These are phyloP conservation scores for Chymomyza caudatula DNA, from an alignment of 2,888 invertebrate genomes.

Conservation along the genomic window DNA sequence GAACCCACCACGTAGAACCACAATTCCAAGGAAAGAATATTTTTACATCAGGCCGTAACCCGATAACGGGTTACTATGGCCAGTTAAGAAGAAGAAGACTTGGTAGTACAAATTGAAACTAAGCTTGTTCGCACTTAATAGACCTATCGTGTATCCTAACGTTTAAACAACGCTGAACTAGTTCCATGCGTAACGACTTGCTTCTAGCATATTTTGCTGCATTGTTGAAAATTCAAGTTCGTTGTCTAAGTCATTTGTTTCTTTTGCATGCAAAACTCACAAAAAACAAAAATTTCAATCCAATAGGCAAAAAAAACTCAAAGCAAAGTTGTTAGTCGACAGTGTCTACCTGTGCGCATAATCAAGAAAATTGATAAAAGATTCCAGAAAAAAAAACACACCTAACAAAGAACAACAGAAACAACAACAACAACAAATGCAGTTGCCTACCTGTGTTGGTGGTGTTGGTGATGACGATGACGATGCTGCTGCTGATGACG, in stretches of 20 bases:
- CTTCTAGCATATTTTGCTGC: neutral
- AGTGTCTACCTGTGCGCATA: slow-evolving; percentile 48
- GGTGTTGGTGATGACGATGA: neutral
- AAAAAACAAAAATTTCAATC: neutral
- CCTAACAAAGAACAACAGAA: neutral
- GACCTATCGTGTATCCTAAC: too few relatives aligned
- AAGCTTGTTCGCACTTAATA: too few relatives aligned
- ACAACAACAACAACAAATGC: slow-evolving; percentile 29
- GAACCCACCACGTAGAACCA: too few relatives aligned
- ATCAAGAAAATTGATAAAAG: slow-evolving; percentile 45
- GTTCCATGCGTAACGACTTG: too few relatives aligned
- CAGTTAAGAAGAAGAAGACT: too few relatives aligned
- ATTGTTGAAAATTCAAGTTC: neutral
- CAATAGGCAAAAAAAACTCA: neutral
- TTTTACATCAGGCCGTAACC: too few relatives aligned
- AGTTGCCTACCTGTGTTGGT: slow-evolving; percentile 18
- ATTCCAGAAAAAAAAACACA: slow-evolving; percentile 11
- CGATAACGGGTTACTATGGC: too few relatives aligned
- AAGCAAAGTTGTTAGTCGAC: neutral
- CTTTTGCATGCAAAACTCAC: slow-evolving; percentile 33
- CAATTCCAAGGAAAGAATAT: too few relatives aligned
- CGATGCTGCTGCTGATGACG: neutral
- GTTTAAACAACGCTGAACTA: too few relatives aligned
- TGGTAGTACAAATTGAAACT: too few relatives aligned
- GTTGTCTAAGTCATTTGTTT: slow-evolving; percentile 9